Percentiles rank a stretch among this genome's conserved stretches.
phyloP scores from a whole-genome alignment of 2,888 invertebrate species.

The Macrophya annulata region DNA sequence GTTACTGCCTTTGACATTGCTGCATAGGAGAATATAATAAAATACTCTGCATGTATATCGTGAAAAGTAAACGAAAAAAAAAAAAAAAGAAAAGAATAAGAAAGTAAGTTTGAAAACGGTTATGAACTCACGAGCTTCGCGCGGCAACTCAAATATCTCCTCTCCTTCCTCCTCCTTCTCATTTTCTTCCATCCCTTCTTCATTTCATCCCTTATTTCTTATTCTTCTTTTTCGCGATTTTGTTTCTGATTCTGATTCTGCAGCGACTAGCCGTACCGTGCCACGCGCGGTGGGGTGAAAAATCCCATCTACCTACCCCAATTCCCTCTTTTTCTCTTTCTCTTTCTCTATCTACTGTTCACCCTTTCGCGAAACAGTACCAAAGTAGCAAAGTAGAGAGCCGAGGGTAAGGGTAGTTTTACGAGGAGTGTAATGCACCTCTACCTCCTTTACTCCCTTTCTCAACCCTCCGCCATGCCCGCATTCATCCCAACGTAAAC shows the following conservation, averaged over 20 bases:
- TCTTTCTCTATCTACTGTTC: too few relatives aligned
- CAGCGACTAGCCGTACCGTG: not conserved
- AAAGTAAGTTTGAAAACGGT: slow-evolving; percentile 10
- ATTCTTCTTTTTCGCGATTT: not conserved
- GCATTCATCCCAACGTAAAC: slow-evolving; percentile 73
- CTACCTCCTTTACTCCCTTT: slow-evolving; percentile 21
- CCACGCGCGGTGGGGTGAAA: not conserved
- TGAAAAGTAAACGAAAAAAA: not conserved
- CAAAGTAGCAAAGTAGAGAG: slow-evolving; percentile 4
- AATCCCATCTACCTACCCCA: not conserved
- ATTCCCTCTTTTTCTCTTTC: not conserved
- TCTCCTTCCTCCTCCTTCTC: too few relatives aligned
- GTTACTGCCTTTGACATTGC: not conserved
- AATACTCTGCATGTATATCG: slow-evolving; percentile 34
- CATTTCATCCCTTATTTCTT: not conserved
- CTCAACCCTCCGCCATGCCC: not conserved
- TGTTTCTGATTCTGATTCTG: not conserved
- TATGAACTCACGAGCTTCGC: not conserved
- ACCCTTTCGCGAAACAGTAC: not conserved
- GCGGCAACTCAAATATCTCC: slow-evolving; percentile 57
- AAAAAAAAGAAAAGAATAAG: too few relatives aligned
- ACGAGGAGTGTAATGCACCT: slow-evolving; percentile 42
- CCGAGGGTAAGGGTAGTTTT: slow-evolving; percentile 42
- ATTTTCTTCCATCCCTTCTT: too few relatives aligned
- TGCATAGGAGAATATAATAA: slow-evolving; percentile 7